Base-by-base conservation (phyloP, 1,140 invertebrate species). In the Solenopsis invicta region DNA sequence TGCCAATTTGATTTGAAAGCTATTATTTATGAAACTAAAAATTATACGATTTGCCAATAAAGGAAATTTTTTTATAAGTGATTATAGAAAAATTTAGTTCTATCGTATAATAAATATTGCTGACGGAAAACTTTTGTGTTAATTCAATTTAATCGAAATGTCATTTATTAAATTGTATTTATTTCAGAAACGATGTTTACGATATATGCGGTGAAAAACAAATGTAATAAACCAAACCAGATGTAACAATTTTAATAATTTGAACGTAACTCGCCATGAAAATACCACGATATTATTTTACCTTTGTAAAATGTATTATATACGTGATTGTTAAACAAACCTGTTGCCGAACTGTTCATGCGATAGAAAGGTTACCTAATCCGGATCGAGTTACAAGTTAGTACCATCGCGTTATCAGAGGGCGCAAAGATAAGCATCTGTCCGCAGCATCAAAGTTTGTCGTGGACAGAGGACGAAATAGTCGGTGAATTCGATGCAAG, bases 401-500 rank as follows among this genome's bases (percentile, higher is more conserved):
- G 67, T 91, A 88, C 34, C 8, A 52, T 59, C 80, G 52, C 59
- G 62, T 87, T 90, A 91, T 88, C 88, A 66, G 67, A 76, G 85
- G 41, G 62, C 78, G 59, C 13, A 24, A 84, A 89, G 90, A 91
- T 91, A 90, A 90, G 89, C 89, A 88, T 88, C 88, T 78, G 85
- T 87, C 56, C 87, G 80, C 37, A 71, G 34, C 62, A 85, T 90
- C 81, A 86, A 92, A 92, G 91, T 92, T 93, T 81, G 50, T 64
- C 62, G 24, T 61, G 12, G 69, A 62, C 69, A 74, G 61, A 56
- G 80, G 37, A 48, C 48, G 88, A 85, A 87, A 90, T 78, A 67
- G 67, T 52, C 77, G 80, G 87, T 69, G 69, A 84, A 87, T 72
- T 64, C 76, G 88, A 90, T 84, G 89, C 89, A 86, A 87, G 86